These are phyloP conservation scores for Acleris literana DNA, from an alignment of 2,888 invertebrate genomes.

Conservation along the genomic window DNA sequence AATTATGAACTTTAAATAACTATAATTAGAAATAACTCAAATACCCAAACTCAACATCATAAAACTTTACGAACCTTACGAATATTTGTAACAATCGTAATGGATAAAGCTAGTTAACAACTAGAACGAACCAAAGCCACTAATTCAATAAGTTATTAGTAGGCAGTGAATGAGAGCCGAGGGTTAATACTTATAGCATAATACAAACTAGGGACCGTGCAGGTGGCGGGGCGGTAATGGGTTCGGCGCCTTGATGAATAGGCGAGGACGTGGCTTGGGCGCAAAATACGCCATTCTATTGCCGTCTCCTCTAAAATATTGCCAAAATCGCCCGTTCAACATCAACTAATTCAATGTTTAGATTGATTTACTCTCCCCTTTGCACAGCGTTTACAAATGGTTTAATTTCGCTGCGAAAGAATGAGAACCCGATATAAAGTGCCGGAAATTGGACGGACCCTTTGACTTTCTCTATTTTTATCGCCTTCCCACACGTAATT, in stretches of 20 bases:
- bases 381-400: slow-evolving; percentile 69
- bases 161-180: slow-evolving; percentile 60
- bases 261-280: slow-evolving; percentile 70
- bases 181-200: slow-evolving; percentile 66
- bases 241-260: slow-evolving; percentile 76
- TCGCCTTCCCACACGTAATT: slow-evolving; percentile 25
- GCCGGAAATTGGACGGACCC: slow-evolving; percentile 30
- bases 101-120: too few species aligned
- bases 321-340: slow-evolving; percentile 74
- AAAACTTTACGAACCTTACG: too few species aligned
- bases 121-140: slow-evolving; percentile 15
- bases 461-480: slow-evolving; percentile 13
- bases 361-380: slow-evolving; percentile 71
- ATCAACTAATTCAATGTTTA: slow-evolving; percentile 78
- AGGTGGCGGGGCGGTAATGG: slow-evolving; percentile 77
- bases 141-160: slow-evolving; percentile 65
- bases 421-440: slow-evolving; percentile 45
- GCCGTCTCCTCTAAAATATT: slow-evolving; percentile 74
- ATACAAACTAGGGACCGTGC: slow-evolving; percentile 72
- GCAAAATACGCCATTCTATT: slow-evolving; percentile 72
- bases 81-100: too few species aligned
- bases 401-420: slow-evolving; percentile 68
- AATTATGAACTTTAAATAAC: too few species aligned
- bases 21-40: too few species aligned
- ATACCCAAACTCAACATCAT: too few species aligned